Percentiles rank a stretch among this genome's conserved stretches.
Conservation (phyloP, 2,113 vertebrate genomes). For the Amia ocellicauda region DNA sequence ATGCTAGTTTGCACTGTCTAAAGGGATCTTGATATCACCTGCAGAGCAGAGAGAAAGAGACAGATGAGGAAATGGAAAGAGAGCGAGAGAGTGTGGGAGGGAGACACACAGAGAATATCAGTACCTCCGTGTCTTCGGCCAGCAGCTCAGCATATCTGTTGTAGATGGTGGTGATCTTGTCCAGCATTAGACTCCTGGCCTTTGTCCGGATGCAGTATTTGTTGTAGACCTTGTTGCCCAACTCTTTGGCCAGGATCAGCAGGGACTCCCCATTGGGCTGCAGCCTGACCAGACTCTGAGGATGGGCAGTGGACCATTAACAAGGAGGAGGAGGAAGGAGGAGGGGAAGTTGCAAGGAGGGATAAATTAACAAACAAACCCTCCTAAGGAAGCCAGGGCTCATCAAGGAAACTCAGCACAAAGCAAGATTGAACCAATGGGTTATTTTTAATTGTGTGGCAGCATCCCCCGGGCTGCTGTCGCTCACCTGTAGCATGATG, state of each 20-base stretch:
- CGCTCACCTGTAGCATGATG: constrained; percentile 79
- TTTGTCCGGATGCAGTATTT: constrained; percentile 67
- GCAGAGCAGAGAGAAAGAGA: not conserved
- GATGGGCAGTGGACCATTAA: constrained; percentile 18
- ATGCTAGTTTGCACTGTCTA: too few species aligned
- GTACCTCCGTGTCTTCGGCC: constrained; percentile 76
- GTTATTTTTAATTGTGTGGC: not conserved
- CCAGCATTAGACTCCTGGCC: constrained; percentile 47
- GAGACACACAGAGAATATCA: not conserved
- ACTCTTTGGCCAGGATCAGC: constrained; percentile 59
- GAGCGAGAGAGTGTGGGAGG: not conserved
- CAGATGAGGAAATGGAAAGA: not conserved
- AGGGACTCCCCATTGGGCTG: constrained; percentile 79
- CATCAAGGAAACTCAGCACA: too few species aligned
- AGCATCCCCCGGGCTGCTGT: not conserved
- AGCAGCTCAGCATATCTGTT: constrained; percentile 67
- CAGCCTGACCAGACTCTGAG: constrained; percentile 67
- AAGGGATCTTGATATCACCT: too few species aligned
- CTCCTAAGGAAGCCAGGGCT: too few species aligned
- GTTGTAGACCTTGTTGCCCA: constrained; percentile 70
- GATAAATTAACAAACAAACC: not conserved
- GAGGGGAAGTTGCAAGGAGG: not conserved
- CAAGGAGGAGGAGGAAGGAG: constrained; percentile 12
- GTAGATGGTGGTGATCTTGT: constrained; percentile 69
- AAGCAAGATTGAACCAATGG: too few species aligned